phyloP scores from a whole-genome alignment of 2,797 vertebrate species.

The Amazona ochrocephala region DNA sequence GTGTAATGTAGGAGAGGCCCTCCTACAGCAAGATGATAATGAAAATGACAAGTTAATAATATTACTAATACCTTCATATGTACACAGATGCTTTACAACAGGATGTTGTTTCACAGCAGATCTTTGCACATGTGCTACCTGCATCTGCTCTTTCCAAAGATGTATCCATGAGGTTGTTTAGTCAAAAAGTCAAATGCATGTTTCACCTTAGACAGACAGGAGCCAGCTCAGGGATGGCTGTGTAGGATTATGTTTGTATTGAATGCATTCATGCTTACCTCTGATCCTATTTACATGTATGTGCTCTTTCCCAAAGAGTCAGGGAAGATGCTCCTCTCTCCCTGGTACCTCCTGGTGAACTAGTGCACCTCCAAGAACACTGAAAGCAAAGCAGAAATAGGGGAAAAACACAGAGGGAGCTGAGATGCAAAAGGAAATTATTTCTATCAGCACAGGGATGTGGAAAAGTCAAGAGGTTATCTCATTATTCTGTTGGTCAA shows the following conservation, averaged over 20 bases:
- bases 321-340: background rate
- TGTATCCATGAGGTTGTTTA: fast-evolving
- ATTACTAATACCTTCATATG: background rate
- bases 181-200: background rate
- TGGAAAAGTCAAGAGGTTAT: background rate
- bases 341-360: background rate
- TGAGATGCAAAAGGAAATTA: background rate
- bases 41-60: background rate
- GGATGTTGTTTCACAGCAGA: background rate
- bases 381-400: background rate
- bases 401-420: background rate
- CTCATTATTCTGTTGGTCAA: background rate
- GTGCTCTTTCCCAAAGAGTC: background rate
- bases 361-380: background rate
- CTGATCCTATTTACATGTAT: background rate
- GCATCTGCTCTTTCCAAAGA: background rate
- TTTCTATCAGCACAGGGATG: fast-evolving
- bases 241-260: background rate
- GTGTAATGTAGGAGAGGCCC: background rate
- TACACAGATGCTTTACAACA: fast-evolving
- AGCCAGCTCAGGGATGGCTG: background rate
- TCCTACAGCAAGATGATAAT: background rate
- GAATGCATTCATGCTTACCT: background rate
- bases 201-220: background rate
- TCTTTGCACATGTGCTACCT: background rate